A percentile compares a stretch with the other conserved stretches of the same genome.
Evolutionary conservation across 2,888 invertebrate genomes (phyloP).

Genomic region (Theretra japonica): DNA sequence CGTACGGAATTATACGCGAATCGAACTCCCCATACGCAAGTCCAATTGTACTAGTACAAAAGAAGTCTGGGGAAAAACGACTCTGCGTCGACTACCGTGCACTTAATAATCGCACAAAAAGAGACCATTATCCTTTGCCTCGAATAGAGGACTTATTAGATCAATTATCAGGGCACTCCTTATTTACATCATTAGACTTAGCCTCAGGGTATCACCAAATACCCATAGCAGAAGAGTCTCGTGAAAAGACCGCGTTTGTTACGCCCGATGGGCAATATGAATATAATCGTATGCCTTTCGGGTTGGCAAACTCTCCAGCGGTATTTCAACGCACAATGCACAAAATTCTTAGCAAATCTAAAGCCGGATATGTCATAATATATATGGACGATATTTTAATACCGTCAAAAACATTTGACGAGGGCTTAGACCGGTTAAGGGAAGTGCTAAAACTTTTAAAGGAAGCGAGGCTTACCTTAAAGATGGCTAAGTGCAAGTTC

Average conservation of each 20-base stretch:
- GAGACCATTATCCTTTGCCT: slow-evolving; percentile 30
- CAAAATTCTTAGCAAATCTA: background rate
- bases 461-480: background rate
- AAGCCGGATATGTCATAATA: background rate
- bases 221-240: background rate
- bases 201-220: background rate
- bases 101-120: slow-evolving; percentile 33
- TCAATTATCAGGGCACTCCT: too few relatives aligned
- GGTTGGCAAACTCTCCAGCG: background rate
- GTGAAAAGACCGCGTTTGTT: background rate
- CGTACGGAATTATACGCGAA: slow-evolving; percentile 26
- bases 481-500: background rate
- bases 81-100: slow-evolving; percentile 37
- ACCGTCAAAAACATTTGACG: slow-evolving; percentile 3
- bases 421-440: background rate
- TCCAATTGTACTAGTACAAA: slow-evolving; percentile 37
- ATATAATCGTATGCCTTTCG: background rate
- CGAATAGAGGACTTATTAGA: background rate
- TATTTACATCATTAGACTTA: background rate
- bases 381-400: background rate
- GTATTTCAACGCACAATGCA: background rate
- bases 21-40: slow-evolving; percentile 37
- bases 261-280: background rate
- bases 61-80: slow-evolving; percentile 34
- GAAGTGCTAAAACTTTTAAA: background rate